Evolutionary conservation across 2,113 vertebrate species (phyloP), one percentile per base, ranked within the genome.

Genomic region (Cisticola juncidis): DNA sequence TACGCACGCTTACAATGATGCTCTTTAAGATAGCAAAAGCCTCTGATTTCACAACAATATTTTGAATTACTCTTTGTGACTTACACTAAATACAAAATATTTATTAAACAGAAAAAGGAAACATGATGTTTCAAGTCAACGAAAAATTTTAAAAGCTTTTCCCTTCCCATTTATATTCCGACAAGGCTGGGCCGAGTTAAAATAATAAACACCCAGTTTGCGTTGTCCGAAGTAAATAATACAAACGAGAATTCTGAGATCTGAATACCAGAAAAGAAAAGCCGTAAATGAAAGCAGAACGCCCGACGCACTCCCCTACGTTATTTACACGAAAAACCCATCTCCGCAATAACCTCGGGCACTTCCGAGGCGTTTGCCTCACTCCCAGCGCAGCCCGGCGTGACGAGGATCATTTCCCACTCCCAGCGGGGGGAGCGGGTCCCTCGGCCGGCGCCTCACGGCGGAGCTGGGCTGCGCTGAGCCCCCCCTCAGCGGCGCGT

Each of bases 1-100:
- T 9, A 2, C 14, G 1, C 1, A 19, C 9, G 13, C 10, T 25
- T 3, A 19, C 0, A 35, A 14, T 0, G 1, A 17, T 5, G 9
- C 4, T 9, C 14, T 44, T 11, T 19, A 40, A 19, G 13, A 12
- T 0, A 53, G 6, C 0, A 24, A 14, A 68, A 56, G 36, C 45
- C 36, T 10, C 61, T 33, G 11, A 36, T n/a, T 64, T 38, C 14
- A 14, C 24, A 8, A 47, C 16, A 20, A 6, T 1, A 26, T 5
- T 58, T 36, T 26, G 6, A 71, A 58, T 40, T 42, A 10, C 17
- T 40, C 29, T 33, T 26, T 2, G 1, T 3, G 12, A 31, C 18
- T 82, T 45, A 65, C 12, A 8, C 14, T 18, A 61, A 50, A 51
- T 4, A 28, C 40, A 42, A 76, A 42, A 19, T 36, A 65, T 16